These are phyloP conservation scores for Hucho hucho DNA, from an alignment of 2,113 vertebrate genomes.

Conservation along the genomic window DNA sequence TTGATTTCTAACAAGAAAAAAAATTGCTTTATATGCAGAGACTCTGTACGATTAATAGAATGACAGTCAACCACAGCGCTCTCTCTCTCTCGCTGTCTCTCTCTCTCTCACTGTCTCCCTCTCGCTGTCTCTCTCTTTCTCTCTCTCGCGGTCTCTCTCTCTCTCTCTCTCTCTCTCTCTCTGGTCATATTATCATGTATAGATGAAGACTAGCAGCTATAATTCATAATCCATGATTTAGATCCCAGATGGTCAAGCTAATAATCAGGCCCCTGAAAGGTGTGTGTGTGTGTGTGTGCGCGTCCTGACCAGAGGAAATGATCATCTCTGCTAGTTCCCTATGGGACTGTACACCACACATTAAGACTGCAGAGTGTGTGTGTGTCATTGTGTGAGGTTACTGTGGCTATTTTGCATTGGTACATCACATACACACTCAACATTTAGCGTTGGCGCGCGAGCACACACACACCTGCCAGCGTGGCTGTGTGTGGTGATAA, in stretches of 20 bases:
- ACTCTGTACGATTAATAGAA: conserved; percentile 68
- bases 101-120: background rate
- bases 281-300: conserved; percentile 15
- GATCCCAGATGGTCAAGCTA: conserved; percentile 75
- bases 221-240: conserved; percentile 64
- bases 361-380: background rate
- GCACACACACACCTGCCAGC: conserved; percentile 26
- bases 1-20: conserved; percentile 70
- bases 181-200: conserved; percentile 43
- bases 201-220: conserved; percentile 60
- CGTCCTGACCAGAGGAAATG: background rate
- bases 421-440: background rate
- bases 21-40: conserved; percentile 70
- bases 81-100: conserved; percentile 14
- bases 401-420: no score
- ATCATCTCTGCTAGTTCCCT: background rate
- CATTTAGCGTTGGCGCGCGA: background rate
- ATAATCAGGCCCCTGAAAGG: conserved; percentile 53
- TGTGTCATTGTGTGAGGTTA: no score
- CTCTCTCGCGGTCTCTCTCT: no score
- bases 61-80: conserved; percentile 52
- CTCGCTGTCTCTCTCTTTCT: conserved; percentile 42
- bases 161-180: conserved; percentile 18
- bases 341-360: background rate
- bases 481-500: background rate